Conservation (phyloP, 2,888 invertebrate species). For the Tortricodes alternella region DNA sequence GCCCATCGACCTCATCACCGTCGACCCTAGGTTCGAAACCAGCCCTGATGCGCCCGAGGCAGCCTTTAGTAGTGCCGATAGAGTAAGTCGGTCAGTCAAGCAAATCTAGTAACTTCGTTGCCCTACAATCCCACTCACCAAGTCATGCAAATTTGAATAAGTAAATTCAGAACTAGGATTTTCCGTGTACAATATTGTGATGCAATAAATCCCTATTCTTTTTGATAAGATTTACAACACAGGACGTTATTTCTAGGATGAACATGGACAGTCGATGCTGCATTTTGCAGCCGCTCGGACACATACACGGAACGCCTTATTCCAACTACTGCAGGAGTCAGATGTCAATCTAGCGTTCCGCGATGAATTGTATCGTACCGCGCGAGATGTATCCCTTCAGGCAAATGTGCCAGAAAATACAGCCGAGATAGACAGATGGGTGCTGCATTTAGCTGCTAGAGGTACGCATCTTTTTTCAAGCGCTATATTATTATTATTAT, state of each 20-base stretch:
- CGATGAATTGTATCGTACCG: conserved; percentile 93
- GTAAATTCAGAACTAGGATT: too few species aligned
- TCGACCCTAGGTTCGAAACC: conserved; percentile 74
- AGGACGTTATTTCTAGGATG: conserved; percentile 83
- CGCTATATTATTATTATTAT: too few species aligned
- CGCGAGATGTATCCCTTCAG: conserved; percentile 92
- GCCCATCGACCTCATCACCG: conserved; percentile 83
- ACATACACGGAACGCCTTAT: conserved; percentile 90
- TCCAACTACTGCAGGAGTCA: conserved; percentile 90
- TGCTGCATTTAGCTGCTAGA: conserved; percentile 89
- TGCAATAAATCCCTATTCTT: too few species aligned
- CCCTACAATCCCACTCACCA: background rate
- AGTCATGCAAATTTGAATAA: too few species aligned
- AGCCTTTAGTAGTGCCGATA: conserved; percentile 84
- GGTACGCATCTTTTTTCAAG: conserved; percentile 81
- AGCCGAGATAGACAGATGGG: conserved; percentile 90
- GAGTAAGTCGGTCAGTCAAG: conserved; percentile 67
- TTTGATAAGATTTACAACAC: too few species aligned
- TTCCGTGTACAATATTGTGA: too few species aligned
- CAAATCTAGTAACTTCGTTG: background rate
- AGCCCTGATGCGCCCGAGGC: conserved; percentile 80
- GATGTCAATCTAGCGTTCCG: conserved; percentile 91
- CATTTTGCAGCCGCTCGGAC: conserved; percentile 94
- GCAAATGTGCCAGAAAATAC: conserved; percentile 91
- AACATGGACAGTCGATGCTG: conserved; percentile 94